These are phyloP conservation scores for Abrostola tripartita DNA, from an alignment of 2,888 invertebrate species.

Conservation along the genomic window DNA sequence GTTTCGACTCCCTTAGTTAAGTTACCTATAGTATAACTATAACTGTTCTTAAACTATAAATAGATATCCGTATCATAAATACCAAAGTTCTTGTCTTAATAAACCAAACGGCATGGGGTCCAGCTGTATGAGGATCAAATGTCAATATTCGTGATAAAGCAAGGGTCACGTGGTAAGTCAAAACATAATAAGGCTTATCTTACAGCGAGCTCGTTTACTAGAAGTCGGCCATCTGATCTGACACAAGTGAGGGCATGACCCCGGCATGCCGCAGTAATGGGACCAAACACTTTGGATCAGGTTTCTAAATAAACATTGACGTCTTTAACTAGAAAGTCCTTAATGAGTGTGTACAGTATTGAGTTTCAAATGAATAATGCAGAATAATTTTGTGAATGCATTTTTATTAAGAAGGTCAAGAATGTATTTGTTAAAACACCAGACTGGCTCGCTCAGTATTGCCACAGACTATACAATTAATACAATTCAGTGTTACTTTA, in stretches of 20 bases:
- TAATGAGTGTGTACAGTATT: conserved; percentile 31
- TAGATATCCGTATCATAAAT: not conserved
- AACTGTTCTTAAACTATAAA: no score
- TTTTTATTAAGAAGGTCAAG: conserved; percentile 41
- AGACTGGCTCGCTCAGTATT: conserved; percentile 30
- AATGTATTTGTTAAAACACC: conserved; percentile 19
- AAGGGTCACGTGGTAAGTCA: conserved; percentile 71
- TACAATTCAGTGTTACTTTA: conserved; percentile 33
- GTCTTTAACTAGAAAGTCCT: conserved; percentile 42
- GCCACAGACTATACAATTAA: conserved; percentile 30
- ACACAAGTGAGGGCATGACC: conserved; percentile 58
- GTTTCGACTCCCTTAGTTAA: no score
- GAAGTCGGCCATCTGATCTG: conserved; percentile 77
- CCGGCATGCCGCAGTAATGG: conserved; percentile 57
- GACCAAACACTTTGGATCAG: conserved; percentile 55
- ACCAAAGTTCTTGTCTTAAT: conserved; percentile 25
- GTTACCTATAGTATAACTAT: no score
- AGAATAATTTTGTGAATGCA: conserved; percentile 18
- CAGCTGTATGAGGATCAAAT: conserved; percentile 71
- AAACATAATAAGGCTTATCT: conserved; percentile 74
- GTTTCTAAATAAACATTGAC: conserved; percentile 62
- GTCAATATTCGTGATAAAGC: conserved; percentile 69
- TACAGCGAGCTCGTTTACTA: conserved; percentile 66
- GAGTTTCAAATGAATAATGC: conserved; percentile 28
- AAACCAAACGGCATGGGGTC: conserved; percentile 42